phyloP scores from a whole-genome alignment of 2,888 invertebrate genomes.

The Idaea biselata region DNA sequence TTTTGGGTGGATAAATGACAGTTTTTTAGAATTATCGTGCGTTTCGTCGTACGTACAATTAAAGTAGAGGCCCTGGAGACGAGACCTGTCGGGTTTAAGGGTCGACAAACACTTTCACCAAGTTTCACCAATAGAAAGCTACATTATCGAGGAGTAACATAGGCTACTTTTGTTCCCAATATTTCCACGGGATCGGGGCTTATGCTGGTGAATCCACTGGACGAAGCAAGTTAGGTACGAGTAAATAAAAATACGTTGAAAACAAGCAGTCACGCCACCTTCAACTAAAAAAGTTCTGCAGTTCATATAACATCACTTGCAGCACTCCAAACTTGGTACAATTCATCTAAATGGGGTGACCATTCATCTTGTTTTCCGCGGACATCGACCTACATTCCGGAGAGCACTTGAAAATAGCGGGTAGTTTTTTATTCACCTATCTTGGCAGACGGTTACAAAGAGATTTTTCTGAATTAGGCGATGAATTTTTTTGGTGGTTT shows the following conservation, averaged over 20 bases:
- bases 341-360: conserved; percentile 36
- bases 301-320: not conserved
- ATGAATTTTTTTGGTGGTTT: not conserved
- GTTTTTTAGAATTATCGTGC: too few species aligned
- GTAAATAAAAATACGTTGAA: not conserved
- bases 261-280: not conserved
- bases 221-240: too few species aligned
- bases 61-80: too few species aligned
- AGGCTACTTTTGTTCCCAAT: too few species aligned
- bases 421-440: conserved; percentile 30
- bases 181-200: too few species aligned
- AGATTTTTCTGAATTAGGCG: not conserved
- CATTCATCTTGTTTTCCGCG: conserved; percentile 42
- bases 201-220: too few species aligned
- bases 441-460: conserved; percentile 14
- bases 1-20: too few species aligned
- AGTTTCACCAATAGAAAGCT: too few species aligned
- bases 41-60: too few species aligned
- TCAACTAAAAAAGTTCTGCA: not conserved
- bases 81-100: too few species aligned
- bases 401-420: conserved; percentile 33
- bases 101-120: too few species aligned
- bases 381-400: conserved; percentile 40
- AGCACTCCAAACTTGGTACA: conserved; percentile 14
- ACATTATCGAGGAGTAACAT: too few species aligned